These are phyloP conservation scores for Malachius bipustulatus DNA, from an alignment of 2,888 invertebrate species.

Conservation along the genomic window DNA sequence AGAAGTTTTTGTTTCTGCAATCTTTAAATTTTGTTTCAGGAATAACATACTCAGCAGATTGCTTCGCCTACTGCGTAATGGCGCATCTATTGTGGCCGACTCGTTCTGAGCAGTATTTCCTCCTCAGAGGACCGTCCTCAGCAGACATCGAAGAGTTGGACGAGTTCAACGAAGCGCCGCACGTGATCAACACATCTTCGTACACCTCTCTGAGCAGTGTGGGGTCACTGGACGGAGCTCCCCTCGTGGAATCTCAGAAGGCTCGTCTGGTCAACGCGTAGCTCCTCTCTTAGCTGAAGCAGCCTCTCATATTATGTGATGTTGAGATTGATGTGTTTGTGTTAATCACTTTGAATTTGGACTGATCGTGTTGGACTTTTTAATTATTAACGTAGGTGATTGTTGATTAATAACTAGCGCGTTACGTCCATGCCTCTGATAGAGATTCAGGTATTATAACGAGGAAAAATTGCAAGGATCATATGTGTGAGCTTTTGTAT, in stretches of 20 bases:
- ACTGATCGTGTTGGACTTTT: too few species aligned
- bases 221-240: conserved; percentile 30
- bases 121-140: conserved; percentile 60
- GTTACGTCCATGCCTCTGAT: too few species aligned
- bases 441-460: too few species aligned
- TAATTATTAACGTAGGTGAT: too few species aligned
- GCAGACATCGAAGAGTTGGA: conserved; percentile 73
- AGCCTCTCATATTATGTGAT: neutral
- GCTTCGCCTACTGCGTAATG: conserved; percentile 89
- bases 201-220: conserved; percentile 34
- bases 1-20: too few species aligned
- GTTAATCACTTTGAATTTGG: too few species aligned
- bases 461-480: too few species aligned
- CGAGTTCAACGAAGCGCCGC: conserved; percentile 85
- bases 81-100: conserved; percentile 94
- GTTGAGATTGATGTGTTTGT: neutral
- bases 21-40: conserved; percentile 52
- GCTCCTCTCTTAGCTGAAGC: neutral
- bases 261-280: conserved; percentile 20
- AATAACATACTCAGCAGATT: conserved; percentile 91
- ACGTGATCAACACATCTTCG: conserved; percentile 57
- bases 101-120: conserved; percentile 81
- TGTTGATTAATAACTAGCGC: too few species aligned
- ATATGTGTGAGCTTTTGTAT: too few species aligned
- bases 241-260: conserved; percentile 29